Base-by-base conservation (phyloP, 92 coral and sea anemone genomes). In the Montipora capitata region DNA sequence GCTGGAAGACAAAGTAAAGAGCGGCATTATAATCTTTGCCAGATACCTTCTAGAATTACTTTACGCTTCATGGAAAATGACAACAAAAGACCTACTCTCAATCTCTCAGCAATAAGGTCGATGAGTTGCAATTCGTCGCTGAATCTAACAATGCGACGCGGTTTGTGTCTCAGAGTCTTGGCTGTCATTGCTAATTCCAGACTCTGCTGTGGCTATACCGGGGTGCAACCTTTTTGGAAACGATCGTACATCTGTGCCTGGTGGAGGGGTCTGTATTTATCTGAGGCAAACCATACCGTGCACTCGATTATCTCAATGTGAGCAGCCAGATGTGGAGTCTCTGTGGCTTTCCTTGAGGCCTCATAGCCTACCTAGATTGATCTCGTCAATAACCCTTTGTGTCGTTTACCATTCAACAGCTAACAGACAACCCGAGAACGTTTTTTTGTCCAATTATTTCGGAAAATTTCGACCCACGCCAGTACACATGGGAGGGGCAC, bases 81-180 rank as follows among this genome's bases (percentile, higher is more conserved):
- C 66, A 58, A 77, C 82, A 77, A 77, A 77, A 77, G 82, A 77
- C 82, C 82, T 57, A 49, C 70, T 68, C 70, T 57, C 82, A 77
- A 64, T 62, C 90, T 15, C 58, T 86, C 38, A 65, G 64, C 69
- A 78, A 86, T 77, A 86, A 78, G 84, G 77, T 86, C 77, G 90
- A 86, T 38, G 90, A 78, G 35, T 20, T 86, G 63, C 84, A 86
- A 64, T 65, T 42, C 20, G 90, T 86, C 54, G 90, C 90, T 43
- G 16, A 42, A n/a, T n/a, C n/a, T n/a, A n/a, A n/a, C n/a, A n/a
- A n/a, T n/a, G n/a, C n/a, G n/a, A n/a, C n/a, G n/a, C n/a, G n/a
- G n/a, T n/a, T n/a, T n/a, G n/a, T n/a, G n/a, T n/a, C n/a, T n/a
- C n/a, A n/a, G n/a, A n/a, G n/a, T n/a, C n/a, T n/a, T n/a, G n/a